A percentile compares a stretch with the other conserved stretches of the same genome.
Conservation (phyloP, 2,113 vertebrate genomes). For the Gallinago jamesoni region DNA sequence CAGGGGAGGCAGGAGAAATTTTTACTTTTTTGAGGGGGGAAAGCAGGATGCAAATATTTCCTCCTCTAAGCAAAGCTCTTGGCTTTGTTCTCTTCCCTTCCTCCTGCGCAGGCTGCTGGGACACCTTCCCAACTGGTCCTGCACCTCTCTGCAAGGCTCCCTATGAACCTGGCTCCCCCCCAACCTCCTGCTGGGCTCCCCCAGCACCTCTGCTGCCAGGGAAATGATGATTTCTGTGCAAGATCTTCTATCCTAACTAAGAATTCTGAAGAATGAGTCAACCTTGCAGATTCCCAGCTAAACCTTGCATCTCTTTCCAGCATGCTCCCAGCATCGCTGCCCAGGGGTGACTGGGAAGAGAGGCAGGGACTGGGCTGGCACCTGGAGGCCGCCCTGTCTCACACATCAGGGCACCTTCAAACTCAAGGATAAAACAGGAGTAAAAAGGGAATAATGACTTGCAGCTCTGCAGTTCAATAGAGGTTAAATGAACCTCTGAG, state of each 20-base stretch:
- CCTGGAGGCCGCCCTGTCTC: not conserved
- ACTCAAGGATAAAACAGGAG: not conserved
- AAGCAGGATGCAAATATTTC: not conserved
- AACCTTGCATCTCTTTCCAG: not conserved
- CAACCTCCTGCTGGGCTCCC: not conserved
- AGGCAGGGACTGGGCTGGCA: not conserved
- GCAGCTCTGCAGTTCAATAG: not conserved
- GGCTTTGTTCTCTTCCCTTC: not conserved
- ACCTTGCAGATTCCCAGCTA: not conserved
- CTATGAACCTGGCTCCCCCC: not conserved
- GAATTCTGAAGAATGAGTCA: not conserved
- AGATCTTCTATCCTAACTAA: not conserved
- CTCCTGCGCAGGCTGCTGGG: too few species aligned
- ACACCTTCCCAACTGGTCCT: not conserved
- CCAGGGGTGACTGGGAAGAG: not conserved
- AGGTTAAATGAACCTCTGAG: not conserved
- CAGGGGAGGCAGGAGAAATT: not conserved
- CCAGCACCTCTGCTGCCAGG: not conserved
- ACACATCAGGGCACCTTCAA: not conserved
- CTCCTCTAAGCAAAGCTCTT: not conserved
- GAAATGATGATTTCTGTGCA: not conserved
- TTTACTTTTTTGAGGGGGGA: not conserved
- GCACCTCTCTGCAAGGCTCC: not conserved
- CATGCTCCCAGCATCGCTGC: not conserved
- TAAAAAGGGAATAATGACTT: not conserved